Base-by-base conservation (phyloP, 2,113 vertebrate genomes). In the Malurus melanocephalus region DNA sequence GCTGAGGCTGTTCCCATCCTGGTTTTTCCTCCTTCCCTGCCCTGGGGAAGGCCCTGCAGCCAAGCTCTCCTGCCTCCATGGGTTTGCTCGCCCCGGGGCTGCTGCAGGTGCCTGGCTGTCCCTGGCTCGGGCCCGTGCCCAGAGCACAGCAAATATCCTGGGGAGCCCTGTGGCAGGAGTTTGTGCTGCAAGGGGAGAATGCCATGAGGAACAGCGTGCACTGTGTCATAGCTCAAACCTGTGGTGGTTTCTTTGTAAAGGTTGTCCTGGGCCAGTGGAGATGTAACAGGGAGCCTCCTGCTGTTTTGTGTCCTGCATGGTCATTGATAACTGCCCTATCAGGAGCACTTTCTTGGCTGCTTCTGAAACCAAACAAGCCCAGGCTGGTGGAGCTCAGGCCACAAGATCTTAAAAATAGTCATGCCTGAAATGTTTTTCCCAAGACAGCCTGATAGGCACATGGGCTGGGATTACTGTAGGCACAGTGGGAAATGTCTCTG, bases 61-160 rank as follows among this genome's bases (percentile, higher is more conserved):
- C 61, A 5, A 12, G 20, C 10, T 56, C 3, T 17, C 16, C 17
- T 38, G 66, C 38, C 4, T 1, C 30, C 3, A 0, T 0, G 38
- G 33, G 27, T 61, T 57, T 66, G 76, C 42, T 77, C 14, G 2
- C 4, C 2, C 32, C 4, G 1, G 49, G 23, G n/a, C 51, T 68
- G 55, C 5, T 64, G 53, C 4, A 8, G 40, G 48, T 67, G 32
- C 59, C 64, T 16, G 32, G 40, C 65, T 78, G 42, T 11, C 51
- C 53, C 65, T 11, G 22, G n/a, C 64, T 56, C 64, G 67, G 48
- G 10, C 28, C 59, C 21, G 46, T 33, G 69, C 52, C 48, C 40
- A 6, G 72, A 16, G 53, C 52, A 16, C 2, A 3, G 19, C 33
- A 27, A 7, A 26, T 60, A 57, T n/a, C 30, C 48, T 27, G 18